Evolutionary conservation across 2,888 invertebrate species (phyloP).

Genomic region (Pedicia rivosa): DNA sequence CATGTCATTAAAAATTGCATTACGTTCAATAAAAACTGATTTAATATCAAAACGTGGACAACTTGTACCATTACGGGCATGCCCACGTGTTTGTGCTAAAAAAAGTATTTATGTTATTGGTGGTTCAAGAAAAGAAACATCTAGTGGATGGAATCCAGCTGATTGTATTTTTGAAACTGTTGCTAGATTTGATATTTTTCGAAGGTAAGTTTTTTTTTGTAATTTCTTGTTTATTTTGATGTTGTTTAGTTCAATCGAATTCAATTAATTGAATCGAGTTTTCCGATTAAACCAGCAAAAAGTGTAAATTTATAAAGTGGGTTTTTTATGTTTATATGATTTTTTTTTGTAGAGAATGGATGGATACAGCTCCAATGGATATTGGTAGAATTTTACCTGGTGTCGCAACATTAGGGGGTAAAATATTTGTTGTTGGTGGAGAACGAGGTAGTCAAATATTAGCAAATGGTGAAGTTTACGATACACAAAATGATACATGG

Average conservation of each 20-base stretch:
- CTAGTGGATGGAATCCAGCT: conserved; percentile 54
- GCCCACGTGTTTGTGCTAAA: conserved; percentile 70
- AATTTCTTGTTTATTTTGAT: neutral
- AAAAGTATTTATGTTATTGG: conserved; percentile 80
- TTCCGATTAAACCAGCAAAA: no score
- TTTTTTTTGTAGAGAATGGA: conserved; percentile 48
- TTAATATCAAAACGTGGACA: conserved; percentile 59
- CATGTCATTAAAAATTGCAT: conserved; percentile 61
- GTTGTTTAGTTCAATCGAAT: no score
- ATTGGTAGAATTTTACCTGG: conserved; percentile 79
- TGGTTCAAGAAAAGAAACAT: conserved; percentile 67
- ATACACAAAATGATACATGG: conserved; percentile 49
- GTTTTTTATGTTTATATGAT: neutral
- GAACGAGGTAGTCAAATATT: conserved; percentile 81
- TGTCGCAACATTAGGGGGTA: conserved; percentile 65
- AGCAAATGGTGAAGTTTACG: conserved; percentile 73
- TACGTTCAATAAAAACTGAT: conserved; percentile 64
- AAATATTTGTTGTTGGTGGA: conserved; percentile 82
- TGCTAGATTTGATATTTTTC: conserved; percentile 56
- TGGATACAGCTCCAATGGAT: conserved; percentile 62
- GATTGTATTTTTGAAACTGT: conserved; percentile 74
- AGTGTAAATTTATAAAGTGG: no score
- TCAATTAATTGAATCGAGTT: no score
- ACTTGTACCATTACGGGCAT: conserved; percentile 55
- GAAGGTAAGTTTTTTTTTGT: conserved; percentile 11